Percentiles rank a stretch among this genome's conserved stretches.
These are phyloP conservation scores for Protobothrops flavoviridis DNA, from an alignment of 2,113 vertebrate species.

Conservation along the genomic window DNA sequence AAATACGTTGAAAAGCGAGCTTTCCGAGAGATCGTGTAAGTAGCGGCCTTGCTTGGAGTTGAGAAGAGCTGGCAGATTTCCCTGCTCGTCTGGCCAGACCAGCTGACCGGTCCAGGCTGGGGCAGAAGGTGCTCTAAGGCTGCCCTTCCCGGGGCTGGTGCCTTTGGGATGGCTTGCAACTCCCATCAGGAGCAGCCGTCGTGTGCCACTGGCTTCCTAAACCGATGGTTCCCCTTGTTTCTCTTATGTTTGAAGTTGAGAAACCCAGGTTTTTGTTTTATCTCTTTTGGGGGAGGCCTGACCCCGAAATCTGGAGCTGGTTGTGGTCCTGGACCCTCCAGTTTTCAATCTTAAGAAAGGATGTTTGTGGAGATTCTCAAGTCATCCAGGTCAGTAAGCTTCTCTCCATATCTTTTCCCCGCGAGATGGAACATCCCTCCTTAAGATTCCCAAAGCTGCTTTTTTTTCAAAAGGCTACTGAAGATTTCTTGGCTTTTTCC, in stretches of 20 bases:
- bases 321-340: not conserved
- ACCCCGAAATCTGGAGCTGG: not conserved
- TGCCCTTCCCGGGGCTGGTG: not conserved
- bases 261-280: not conserved
- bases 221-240: not conserved
- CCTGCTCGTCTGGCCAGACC: not conserved
- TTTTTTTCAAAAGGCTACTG: not conserved
- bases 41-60: not conserved
- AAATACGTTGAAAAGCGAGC: conserved; percentile 88
- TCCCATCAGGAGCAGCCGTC: not conserved
- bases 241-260: not conserved
- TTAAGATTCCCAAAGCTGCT: not conserved
- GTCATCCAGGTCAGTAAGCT: not conserved
- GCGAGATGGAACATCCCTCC: too few species aligned
- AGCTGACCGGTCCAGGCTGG: not conserved
- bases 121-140: not conserved
- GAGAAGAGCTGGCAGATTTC: not conserved
- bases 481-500: not conserved
- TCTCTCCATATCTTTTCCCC: too few species aligned
- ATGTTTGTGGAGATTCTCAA: rapidly evolving
- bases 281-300: not conserved
- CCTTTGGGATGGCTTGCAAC: not conserved
- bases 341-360: not conserved
- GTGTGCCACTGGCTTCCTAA: not conserved
- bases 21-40: conserved; percentile 80